These are phyloP conservation scores for Elysia crispata DNA, from an alignment of 2,888 invertebrate genomes.

Conservation along the genomic window DNA sequence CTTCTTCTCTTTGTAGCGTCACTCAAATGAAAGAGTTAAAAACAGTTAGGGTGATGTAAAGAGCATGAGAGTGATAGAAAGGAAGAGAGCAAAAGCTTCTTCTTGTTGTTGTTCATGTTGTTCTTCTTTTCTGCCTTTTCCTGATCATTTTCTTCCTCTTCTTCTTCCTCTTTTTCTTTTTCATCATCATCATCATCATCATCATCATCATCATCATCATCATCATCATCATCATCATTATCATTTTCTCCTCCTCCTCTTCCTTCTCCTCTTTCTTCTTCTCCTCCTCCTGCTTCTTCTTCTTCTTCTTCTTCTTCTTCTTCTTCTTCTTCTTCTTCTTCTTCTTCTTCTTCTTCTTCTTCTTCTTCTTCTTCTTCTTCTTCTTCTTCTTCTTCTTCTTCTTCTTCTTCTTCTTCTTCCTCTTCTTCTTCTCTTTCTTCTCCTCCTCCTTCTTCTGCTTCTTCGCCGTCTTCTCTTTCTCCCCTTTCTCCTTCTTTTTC, in stretches of 20 bases:
- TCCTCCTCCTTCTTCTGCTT: not conserved
- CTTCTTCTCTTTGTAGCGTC: too few relatives aligned
- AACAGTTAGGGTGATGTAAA: too few relatives aligned
- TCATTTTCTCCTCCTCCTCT: not conserved
- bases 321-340: conserved; percentile 11
- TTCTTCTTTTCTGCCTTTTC: too few relatives aligned
- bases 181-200: conserved; percentile 6
- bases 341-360: conserved; percentile 1
- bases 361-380: not conserved
- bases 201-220: conserved; percentile 24
- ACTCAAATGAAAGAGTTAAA: too few relatives aligned
- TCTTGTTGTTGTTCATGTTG: too few relatives aligned
- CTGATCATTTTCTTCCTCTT: conserved; percentile 37
- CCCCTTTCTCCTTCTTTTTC: conserved; percentile 11
- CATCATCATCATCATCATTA: conserved; percentile 37
- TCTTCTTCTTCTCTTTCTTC: not conserved
- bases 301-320: conserved; percentile 6
- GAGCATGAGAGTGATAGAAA: too few relatives aligned
- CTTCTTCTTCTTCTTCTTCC: not conserved
- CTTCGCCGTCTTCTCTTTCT: too few relatives aligned
- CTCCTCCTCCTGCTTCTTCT: not conserved
- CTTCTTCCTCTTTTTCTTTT: conserved; percentile 5
- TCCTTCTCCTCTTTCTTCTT: conserved; percentile 21
- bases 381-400: conserved; percentile 5
- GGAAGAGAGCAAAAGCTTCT: too few relatives aligned